phyloP scores from a whole-genome alignment of 2,797 vertebrate genomes.

The Aulostomus chinensis region DNA sequence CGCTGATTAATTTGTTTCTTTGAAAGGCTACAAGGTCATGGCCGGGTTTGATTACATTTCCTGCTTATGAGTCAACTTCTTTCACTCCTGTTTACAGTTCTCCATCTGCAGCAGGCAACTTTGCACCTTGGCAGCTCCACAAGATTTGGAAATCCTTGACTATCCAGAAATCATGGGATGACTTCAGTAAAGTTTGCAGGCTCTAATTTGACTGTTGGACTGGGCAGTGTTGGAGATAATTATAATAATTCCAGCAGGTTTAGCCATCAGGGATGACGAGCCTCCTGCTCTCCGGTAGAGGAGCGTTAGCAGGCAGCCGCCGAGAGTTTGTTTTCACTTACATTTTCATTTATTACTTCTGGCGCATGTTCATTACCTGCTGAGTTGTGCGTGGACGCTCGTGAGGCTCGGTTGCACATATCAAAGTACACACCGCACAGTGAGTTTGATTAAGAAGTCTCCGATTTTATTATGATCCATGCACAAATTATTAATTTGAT shows the following conservation, averaged over 20 bases:
- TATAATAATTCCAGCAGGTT: slow-evolving; percentile 14
- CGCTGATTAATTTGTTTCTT: slow-evolving; percentile 13
- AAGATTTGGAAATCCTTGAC: not conserved
- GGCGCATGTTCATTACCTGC: slow-evolving; percentile 11
- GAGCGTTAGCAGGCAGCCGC: slow-evolving; percentile 13
- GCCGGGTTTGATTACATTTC: slow-evolving; percentile 24
- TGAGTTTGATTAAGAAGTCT: too few species aligned
- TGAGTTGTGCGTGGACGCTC: too few species aligned
- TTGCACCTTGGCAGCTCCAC: slow-evolving; percentile 24
- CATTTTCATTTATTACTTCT: slow-evolving; percentile 26
- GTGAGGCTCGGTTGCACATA: too few species aligned
- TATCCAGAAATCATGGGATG: not conserved
- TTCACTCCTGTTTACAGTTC: too few species aligned
- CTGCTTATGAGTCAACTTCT: slow-evolving; percentile 25
- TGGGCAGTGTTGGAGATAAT: slow-evolving; percentile 8
- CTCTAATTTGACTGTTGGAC: slow-evolving; percentile 4
- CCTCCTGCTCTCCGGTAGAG: slow-evolving; percentile 5
- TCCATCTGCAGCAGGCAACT: slow-evolving; percentile 6
- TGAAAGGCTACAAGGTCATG: slow-evolving; percentile 19
- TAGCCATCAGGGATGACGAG: slow-evolving; percentile 24
- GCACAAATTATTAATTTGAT: too few species aligned
- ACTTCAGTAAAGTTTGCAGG: slow-evolving; percentile 10
- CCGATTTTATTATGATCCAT: too few species aligned
- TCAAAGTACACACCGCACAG: slow-evolving; percentile 8
- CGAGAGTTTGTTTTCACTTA: slow-evolving; percentile 17